These are phyloP conservation scores for Esox masquinongy DNA, from an alignment of 2,797 vertebrate species.

Conservation along the genomic window DNA sequence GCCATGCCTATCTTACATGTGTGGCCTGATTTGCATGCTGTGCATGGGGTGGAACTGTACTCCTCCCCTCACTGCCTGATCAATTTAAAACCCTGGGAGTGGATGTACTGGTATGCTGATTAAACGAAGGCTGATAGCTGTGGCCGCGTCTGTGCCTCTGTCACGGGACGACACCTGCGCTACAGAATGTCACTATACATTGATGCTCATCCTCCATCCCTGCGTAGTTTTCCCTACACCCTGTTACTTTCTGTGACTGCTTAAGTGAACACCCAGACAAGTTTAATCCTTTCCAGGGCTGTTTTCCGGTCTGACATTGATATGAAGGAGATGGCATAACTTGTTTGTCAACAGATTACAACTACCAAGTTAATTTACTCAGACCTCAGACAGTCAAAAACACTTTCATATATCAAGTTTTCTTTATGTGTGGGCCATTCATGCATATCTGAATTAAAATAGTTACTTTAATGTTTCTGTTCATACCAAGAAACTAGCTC, in stretches of 20 bases:
- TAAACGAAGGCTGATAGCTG: slow-evolving; percentile 59
- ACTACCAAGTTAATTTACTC: not conserved
- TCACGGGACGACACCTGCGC: slow-evolving; percentile 43
- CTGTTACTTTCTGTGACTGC: slow-evolving; percentile 2
- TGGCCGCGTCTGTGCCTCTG: slow-evolving; percentile 33
- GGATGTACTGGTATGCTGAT: slow-evolving; percentile 59
- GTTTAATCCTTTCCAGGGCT: not conserved
- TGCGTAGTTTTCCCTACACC: not conserved
- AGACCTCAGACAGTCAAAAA: not conserved
- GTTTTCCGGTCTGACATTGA: not conserved
- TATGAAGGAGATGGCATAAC: not conserved
- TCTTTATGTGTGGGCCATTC: not conserved
- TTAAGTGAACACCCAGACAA: not conserved
- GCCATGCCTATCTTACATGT: not conserved
- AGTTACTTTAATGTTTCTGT: not conserved
- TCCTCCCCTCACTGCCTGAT: slow-evolving; percentile 58
- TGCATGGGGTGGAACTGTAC: not conserved
- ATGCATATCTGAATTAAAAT: not conserved
- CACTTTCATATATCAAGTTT: not conserved
- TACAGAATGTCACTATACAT: slow-evolving; percentile 33
- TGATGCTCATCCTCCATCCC: slow-evolving; percentile 22
- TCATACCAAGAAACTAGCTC: not conserved
- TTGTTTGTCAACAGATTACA: not conserved
- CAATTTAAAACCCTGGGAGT: slow-evolving; percentile 59
- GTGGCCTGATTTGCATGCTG: not conserved